These are phyloP conservation scores for Cheiracanthium punctorium DNA, from an alignment of 2,888 invertebrate species.

Conservation along the genomic window DNA sequence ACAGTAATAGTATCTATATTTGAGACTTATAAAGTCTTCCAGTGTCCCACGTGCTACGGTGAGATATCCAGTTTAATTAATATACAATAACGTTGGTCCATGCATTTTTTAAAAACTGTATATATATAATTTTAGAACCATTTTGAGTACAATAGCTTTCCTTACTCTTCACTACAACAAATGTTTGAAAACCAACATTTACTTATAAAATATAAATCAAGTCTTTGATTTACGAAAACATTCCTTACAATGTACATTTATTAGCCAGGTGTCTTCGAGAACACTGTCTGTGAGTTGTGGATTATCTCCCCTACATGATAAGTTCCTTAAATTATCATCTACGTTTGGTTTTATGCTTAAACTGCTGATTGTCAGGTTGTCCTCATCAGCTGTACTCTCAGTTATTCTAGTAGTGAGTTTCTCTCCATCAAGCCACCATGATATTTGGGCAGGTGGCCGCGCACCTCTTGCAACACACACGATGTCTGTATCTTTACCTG, in stretches of 20 bases:
- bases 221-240: no score
- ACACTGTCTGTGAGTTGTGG: conserved; percentile 70
- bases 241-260: conserved; percentile 72
- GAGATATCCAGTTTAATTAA: no score
- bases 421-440: conserved; percentile 71
- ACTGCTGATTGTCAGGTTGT: conserved; percentile 71
- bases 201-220: not conserved
- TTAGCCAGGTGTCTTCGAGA: conserved; percentile 71
- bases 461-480: conserved; percentile 71
- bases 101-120: no score
- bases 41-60: no score
- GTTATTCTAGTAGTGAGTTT: conserved; percentile 57
- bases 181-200: not conserved
- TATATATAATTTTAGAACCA: no score
- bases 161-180: not conserved
- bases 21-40: no score
- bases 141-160: not conserved
- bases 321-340: conserved; percentile 70
- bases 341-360: conserved; percentile 67
- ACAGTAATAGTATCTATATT: no score
- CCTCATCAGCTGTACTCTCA: conserved; percentile 67
- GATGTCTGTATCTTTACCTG: conserved; percentile 67
- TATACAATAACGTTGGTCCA: no score
- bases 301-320: conserved; percentile 72
- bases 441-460: conserved; percentile 71